A percentile compares a stretch with the other conserved stretches of the same genome.
These are phyloP conservation scores for Zalophus californianus DNA, from an alignment of 2,797 vertebrate genomes.

Conservation along the genomic window DNA sequence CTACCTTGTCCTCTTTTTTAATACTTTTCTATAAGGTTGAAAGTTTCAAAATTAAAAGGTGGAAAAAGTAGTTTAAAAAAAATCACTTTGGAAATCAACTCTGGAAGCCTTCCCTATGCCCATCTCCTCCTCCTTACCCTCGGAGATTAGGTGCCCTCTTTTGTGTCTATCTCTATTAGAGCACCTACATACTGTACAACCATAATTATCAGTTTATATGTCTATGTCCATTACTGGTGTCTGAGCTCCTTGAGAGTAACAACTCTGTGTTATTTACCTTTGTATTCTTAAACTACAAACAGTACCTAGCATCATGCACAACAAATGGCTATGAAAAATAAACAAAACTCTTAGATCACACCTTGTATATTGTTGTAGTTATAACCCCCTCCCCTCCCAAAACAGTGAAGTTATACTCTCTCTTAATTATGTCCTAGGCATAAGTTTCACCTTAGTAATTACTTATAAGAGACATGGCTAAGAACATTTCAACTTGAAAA, in stretches of 20 bases:
- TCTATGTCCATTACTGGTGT: not conserved
- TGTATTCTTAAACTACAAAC: not conserved
- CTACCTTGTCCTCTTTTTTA: not conserved
- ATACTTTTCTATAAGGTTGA: not conserved
- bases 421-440: not conserved
- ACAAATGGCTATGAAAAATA: not conserved
- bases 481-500: not conserved
- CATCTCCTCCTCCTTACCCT: not conserved
- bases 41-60: constrained; percentile 18
- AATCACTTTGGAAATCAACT: not conserved
- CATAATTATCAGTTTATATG: not conserved
- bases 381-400: not conserved
- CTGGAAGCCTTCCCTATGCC: not conserved
- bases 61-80: not conserved
- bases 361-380: not conserved
- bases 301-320: not conserved
- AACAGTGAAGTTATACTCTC: not conserved
- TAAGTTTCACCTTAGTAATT: constrained; percentile 5
- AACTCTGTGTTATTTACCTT: not conserved
- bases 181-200: not conserved
- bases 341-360: not conserved
- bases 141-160: not conserved
- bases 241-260: not conserved
- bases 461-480: not conserved
- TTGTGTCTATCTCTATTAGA: not conserved